Conservation (phyloP, 2,113 vertebrate species). For the Cyphomyrus plagiostoma region DNA sequence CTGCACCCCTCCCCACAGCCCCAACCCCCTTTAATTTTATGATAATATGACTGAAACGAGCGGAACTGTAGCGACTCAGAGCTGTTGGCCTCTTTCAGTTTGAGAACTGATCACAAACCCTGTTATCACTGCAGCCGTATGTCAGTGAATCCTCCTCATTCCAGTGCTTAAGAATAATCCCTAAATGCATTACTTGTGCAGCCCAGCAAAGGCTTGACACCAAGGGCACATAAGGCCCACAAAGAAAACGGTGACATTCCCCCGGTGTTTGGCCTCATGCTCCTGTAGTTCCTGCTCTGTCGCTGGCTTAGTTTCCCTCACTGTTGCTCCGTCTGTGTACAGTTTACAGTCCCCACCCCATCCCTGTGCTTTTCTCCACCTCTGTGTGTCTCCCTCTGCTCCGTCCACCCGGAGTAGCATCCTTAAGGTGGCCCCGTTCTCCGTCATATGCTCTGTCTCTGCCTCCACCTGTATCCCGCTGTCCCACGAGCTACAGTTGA, state of each 20-base stretch:
- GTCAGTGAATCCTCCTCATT: not conserved
- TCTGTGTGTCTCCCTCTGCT: not conserved
- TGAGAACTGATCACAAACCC: not conserved
- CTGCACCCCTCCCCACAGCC: constrained; percentile 12
- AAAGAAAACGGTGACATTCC: not conserved
- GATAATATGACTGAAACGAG: constrained; percentile 8
- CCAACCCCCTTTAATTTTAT: not conserved
- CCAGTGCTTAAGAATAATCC: not conserved
- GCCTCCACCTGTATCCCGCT: constrained; percentile 35
- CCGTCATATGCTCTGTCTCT: not conserved
- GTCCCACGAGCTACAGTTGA: constrained; percentile 46
- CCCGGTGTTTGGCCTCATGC: not conserved
- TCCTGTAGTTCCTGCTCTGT: constrained; percentile 6
- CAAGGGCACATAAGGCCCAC: not conserved
- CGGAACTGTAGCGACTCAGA: constrained; percentile 11
- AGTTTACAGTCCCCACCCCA: not conserved
- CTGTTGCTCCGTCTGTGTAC: not conserved
- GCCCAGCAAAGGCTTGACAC: not conserved
- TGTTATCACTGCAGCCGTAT: not conserved
- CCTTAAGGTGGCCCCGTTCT: not conserved
- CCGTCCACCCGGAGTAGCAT: not conserved
- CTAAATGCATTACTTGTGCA: not conserved
- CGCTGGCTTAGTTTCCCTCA: not conserved
- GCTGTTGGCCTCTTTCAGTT: not conserved
- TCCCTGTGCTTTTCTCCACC: not conserved